Evolutionary conservation across 2,888 invertebrate genomes (phyloP), one percentile per base, ranked within the genome.

Genomic region (Hydrotaea diabolus): DNA sequence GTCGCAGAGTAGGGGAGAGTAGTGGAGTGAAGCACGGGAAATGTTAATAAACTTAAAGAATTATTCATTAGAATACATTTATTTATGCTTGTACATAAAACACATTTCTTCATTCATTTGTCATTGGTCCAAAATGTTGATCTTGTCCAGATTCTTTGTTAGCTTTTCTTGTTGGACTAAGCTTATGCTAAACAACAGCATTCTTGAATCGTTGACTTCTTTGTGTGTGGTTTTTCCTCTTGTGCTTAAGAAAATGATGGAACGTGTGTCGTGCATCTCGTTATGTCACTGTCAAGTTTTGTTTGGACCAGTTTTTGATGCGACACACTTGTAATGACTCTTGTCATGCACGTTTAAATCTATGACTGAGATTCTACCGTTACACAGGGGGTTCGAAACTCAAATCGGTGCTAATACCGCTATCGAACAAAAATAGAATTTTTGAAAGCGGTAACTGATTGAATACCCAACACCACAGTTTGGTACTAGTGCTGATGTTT

Each of bases 211-310:
- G 13, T 43, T 55, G 19, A 1, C 17, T 11, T 55, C 19, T 21
- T 55, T 55, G 4, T 55, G 11, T 19, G 21, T 5, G 1, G 55
- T 17, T 55, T 19, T 13, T 55, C 49, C 13, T n/a, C n/a, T 49
- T 49, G 3, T n/a, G 49, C n/a, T 2, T 7, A 43, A 13, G n/a
- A 21, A 66, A 77, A 66, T 55, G 21, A 2, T 21, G 21, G 59
- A 59, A 26, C 59, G 82, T 82, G 82, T 77, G 39, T 39, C 36
- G 36, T 5, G 82, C 77, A 62, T 23, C 77, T 74, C 49, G 69
- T 82, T 82, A 82, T 82, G 77, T 82, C 82, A 82, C 66, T 74
- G 31, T 11, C 49, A 49, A 49, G n/a, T 49, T 49, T 49, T 49
- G 49, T 49, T 49, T 49, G 49, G 49, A 49, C 15, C 8, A 49